phyloP scores from a whole-genome alignment of 1,140 invertebrate genomes.

The Bombus fervidus region DNA sequence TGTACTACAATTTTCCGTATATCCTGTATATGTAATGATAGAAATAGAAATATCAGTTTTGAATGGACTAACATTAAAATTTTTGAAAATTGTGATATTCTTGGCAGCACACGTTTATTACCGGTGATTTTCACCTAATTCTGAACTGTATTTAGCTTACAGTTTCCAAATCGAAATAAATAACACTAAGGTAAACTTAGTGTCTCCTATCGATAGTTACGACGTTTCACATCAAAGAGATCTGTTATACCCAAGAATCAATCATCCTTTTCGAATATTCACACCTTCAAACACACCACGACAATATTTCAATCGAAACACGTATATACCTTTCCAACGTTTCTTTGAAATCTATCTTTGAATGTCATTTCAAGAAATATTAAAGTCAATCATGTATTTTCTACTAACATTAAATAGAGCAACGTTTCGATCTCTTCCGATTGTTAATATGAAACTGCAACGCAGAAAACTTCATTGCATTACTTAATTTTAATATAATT shows the following conservation, averaged over 20 bases:
- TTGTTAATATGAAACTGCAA: too few species aligned
- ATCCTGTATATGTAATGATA: too few species aligned
- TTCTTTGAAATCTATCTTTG: neutral
- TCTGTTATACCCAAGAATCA: neutral
- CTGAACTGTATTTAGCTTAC: neutral
- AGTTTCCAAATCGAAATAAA: neutral
- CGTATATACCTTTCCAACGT: neutral
- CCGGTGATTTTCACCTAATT: neutral
- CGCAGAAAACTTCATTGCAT: neutral
- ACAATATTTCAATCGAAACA: constrained; percentile 1
- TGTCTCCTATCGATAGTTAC: neutral
- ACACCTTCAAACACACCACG: neutral
- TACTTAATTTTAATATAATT: neutral
- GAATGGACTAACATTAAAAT: neutral
- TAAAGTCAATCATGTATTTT: neutral
- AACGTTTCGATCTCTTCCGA: too few species aligned
- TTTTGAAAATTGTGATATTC: neutral
- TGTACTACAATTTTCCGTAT: too few species aligned
- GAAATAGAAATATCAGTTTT: neutral
- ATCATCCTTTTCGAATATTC: neutral
- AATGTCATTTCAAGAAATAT: neutral
- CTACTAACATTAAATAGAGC: neutral
- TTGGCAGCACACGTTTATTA: neutral
- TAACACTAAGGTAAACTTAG: neutral
- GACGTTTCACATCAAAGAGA: neutral